phyloP scores from a whole-genome alignment of 2,888 invertebrate species.

The Nesidiocoris tenuis region DNA sequence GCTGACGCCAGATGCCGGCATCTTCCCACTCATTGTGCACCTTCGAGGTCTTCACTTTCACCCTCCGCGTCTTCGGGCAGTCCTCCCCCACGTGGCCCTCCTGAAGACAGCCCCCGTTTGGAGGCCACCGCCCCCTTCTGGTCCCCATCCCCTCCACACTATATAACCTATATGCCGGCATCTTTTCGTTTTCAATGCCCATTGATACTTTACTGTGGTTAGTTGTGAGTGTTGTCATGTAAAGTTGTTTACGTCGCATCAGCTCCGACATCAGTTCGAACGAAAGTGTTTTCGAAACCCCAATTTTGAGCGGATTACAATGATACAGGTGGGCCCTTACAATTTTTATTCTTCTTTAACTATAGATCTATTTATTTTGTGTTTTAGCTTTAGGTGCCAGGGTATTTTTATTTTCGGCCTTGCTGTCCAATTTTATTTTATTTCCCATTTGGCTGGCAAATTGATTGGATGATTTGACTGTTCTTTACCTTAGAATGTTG shows the following conservation, averaged over 20 bases:
- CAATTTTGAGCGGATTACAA: neutral
- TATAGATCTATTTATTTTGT: too few relatives aligned
- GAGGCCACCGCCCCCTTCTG: neutral
- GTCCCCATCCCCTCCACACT: neutral
- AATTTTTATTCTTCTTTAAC: too few relatives aligned
- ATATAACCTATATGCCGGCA: neutral
- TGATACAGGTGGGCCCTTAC: neutral
- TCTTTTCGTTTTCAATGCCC: neutral
- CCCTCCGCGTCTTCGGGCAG: neutral
- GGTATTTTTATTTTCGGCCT: too few relatives aligned
- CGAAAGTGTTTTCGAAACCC: neutral
- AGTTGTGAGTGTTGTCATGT: neutral
- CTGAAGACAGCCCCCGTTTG: too few relatives aligned
- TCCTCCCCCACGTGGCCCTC: neutral
- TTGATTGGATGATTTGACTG: too few relatives aligned
- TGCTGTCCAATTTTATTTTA: too few relatives aligned
- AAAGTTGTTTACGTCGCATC: neutral
- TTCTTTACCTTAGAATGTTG: too few relatives aligned
- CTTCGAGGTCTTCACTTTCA: neutral
- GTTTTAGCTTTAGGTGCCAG: too few relatives aligned
- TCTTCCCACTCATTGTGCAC: neutral
- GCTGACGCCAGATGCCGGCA: neutral
- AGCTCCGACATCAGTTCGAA: neutral
- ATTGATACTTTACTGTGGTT: neutral
- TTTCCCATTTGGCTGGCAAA: too few relatives aligned